Evolutionary conservation across 2,113 vertebrate species (phyloP), one percentile per base, ranked within the genome.

Genomic region (Merops nubicus): DNA sequence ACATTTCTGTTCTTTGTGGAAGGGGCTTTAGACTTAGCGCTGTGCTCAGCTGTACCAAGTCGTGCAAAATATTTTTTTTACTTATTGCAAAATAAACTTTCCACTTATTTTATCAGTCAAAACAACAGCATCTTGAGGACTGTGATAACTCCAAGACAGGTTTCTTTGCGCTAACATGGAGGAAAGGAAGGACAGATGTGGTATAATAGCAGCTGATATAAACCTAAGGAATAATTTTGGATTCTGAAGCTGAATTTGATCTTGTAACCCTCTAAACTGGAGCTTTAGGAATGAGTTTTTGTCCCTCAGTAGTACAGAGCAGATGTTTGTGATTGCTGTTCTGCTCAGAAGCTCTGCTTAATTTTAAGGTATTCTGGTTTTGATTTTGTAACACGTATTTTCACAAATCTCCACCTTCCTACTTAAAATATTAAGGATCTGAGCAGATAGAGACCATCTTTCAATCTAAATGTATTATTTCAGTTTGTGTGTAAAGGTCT

Each of bases 41-140:
- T 93, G 50, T 87, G 51, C 47, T 95, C 84, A 88, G n/a, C 88
- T 95, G n/a, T 96, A 82, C 76, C 77, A 78, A 96, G 96, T 89
- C 68, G 31, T 78, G 34, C 28, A 91, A 96, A 93, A 51, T n/a
- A n/a, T n/a, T n/a, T n/a, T n/a, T n/a, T n/a, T n/a, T n/a, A n/a
- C n/a, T n/a, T n/a, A n/a, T n/a, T n/a, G n/a, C n/a, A n/a, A n/a
- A n/a, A n/a, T n/a, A n/a, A n/a, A n/a, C n/a, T n/a, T 89, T 83
- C 29, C 4, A 53, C 38, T 45, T 85, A 72, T 57, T 91, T 92
- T 91, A 29, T 92, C 64, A 50, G 51, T 72, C 21, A 29, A 81
- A 95, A 76, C 45, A 96, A 47, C 22, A 69, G 38, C 38, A 68
- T 89, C 78, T 80, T 88, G 68, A 92, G 45, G 43, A 94, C 34